Evolutionary conservation across 2,113 vertebrate species (phyloP), one percentile per base, ranked within the genome.

Genomic region (Protobothrops mucrosquamatus): DNA sequence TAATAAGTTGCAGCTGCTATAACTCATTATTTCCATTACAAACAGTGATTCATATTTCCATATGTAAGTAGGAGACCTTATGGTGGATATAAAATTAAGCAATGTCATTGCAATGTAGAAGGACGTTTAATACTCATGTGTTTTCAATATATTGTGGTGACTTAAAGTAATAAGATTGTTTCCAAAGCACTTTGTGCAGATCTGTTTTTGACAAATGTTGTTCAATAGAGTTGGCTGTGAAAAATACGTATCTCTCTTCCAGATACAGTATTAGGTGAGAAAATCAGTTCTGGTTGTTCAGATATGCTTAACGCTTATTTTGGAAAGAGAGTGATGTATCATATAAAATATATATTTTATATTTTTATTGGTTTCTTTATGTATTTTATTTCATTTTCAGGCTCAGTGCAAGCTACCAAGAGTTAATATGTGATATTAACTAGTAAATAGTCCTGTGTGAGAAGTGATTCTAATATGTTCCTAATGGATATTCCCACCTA

Each of bases 31-130:
- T 98, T 97, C 97, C 95, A 96, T 93, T 96, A 91, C 97, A 95
- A 97, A 96, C 0, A 95, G 55, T 93, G 90, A 96, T 97, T 98
- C 95, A 89, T 97, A 94, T 96, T 98, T 97, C 95, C 93, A 61
- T 87, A 92, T 94, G 92, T 89, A 61, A 52, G 96, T 56, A 88
- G 64, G 85, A 96, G 94, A 96, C 95, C 92, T 95, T 96, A 95
- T 94, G 96, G 81, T 91, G 51, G 93, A 95, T 96, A 91, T 96
- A 92, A 97, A 97, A 96, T 96, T 95, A 97, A 91, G 87, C 94
- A 23, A 23, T 95, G 95, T 96, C 97, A 97, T 96, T 92, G 93
- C 95, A 93, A 86, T 96, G n/a, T 92, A 93, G 93, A 94, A 95
- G 91, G 92, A 95, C 94, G 93, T 94, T 95, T 94, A 89, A 90